phyloP scores from a whole-genome alignment of 2,888 invertebrate species.

The Troilus luridus region DNA sequence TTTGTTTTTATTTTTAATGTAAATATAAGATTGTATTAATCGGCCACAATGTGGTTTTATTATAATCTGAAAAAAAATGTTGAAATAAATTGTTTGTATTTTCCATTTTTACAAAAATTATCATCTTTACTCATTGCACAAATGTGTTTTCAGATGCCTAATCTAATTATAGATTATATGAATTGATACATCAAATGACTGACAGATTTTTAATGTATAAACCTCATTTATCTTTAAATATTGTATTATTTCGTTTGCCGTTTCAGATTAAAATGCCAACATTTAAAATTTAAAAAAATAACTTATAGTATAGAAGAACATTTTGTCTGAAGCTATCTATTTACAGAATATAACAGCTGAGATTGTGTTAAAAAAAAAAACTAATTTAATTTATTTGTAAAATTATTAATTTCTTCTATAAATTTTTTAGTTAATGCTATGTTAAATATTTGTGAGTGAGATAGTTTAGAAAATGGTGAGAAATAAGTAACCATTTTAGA shows the following conservation, averaged over 20 bases:
- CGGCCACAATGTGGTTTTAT: constrained; percentile 28
- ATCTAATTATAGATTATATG: constrained; percentile 4
- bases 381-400: neutral
- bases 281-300: neutral
- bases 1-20: constrained; percentile 21
- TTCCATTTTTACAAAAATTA: constrained; percentile 1
- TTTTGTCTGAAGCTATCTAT: neutral
- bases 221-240: neutral
- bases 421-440: constrained; percentile 1
- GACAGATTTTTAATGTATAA: neutral
- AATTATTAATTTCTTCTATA: neutral
- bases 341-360: neutral
- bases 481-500: neutral
- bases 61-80: neutral
- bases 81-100: neutral
- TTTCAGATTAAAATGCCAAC: neutral
- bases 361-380: neutral
- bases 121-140: constrained; percentile 4
- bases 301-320: neutral
- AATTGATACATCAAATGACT: neutral
- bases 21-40: neutral
- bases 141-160: constrained; percentile 30
- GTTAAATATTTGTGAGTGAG: constrained; percentile 27
- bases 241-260: neutral
- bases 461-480: neutral